Evolutionary conservation across 2,888 invertebrate genomes (phyloP), one percentile per base, ranked within the genome.

Genomic region (Morpho deidamia): DNA sequence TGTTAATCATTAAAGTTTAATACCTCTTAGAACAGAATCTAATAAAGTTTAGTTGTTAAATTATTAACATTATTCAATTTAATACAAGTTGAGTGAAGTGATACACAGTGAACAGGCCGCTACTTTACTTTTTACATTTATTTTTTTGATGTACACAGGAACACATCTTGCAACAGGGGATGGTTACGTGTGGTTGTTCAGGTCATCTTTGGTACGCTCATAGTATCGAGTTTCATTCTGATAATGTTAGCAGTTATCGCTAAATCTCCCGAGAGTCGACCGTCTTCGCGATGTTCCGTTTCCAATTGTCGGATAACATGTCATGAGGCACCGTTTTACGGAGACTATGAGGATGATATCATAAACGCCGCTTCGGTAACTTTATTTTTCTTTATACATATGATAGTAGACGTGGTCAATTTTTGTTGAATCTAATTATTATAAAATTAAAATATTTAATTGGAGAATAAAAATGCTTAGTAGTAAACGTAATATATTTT

Each of bases 141-240:
- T 5, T 23, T 23, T 23, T 23, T 23, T 1, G 3, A 23, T 23
- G 5, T 23, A 23, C 23, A 11, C 60, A 88, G 88, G 52, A 78
- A 76, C 12, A 70, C 86, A 55, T 83, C 85, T 64, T 87, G 84
- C 64, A 81, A 75, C 55, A 69, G 71, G 7, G 83, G 83, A 8
- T 85, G 86, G 85, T 65, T 87, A 0, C 74, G 78, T 8, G 42
- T 80, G 9, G 53, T 78, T 9, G 75, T 86, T 0, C 86, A 89
- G 58, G 63, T 62, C 9, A 68, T 76, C 45, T 89, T 87, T 53
- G 83, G 83, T 0, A 51, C 70, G 0, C 67, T 89, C 38, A 84
- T 81, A 1, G 82, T 83, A 1, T 59, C 66, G 10, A 84, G 85
- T 52, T 88, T 88, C 58, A 67, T 83, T 4, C 56, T 88, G 11